Conservation (phyloP, 23 tunicate genomes). For the Halocynthia roretzi region DNA sequence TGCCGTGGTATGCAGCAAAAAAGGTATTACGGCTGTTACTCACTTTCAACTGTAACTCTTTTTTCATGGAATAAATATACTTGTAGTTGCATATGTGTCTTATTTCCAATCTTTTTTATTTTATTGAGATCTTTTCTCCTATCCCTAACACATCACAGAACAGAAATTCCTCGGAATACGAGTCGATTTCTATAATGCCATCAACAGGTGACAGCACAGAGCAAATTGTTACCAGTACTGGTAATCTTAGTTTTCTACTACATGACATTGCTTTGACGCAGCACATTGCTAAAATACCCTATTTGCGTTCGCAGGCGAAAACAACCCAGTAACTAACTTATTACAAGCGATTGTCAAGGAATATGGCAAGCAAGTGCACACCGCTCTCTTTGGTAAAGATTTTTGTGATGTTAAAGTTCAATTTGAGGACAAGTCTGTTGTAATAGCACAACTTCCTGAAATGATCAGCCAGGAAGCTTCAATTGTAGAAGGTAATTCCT, state of each 20-base stretch:
- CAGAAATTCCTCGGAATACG: neutral
- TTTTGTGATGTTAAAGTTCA: conserved; percentile 3
- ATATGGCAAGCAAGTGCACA: conserved; percentile 9
- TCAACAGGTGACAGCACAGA: neutral
- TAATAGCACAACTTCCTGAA: conserved; percentile 17
- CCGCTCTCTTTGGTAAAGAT: conserved; percentile 19
- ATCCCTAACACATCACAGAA: neutral
- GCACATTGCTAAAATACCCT: neutral
- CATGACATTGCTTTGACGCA: neutral
- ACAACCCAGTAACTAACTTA: conserved; percentile 8
- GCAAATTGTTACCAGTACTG: too few relatives aligned
- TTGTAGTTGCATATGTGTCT: too few relatives aligned
- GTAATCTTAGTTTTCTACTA: too few relatives aligned
- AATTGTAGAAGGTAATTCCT: too few relatives aligned
- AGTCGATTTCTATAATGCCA: neutral
- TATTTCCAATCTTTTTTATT: neutral
- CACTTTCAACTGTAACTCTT: neutral
- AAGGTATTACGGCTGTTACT: too few relatives aligned
- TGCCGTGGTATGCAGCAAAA: conserved; percentile 80
- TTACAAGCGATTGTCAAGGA: conserved; percentile 20
- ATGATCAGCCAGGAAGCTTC: neutral
- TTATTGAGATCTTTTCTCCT: neutral
- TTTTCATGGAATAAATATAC: neutral
- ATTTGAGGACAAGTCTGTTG: conserved; percentile 15
- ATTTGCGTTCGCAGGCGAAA: neutral